Base-by-base conservation (phyloP, 2,113 vertebrate genomes). In the Eleginops maclovinus region DNA sequence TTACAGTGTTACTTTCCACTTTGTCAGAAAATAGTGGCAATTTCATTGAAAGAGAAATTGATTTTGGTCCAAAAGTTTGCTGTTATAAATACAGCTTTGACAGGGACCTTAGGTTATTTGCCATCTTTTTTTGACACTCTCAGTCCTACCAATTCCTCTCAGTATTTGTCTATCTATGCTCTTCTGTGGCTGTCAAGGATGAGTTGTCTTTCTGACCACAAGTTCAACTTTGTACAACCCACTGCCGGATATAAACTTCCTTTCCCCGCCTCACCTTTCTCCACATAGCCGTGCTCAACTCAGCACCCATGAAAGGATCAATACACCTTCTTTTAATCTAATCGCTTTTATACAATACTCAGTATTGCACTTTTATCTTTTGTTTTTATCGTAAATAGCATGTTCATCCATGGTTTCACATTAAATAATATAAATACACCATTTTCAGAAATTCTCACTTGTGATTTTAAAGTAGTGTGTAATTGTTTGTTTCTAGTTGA, bases 171-270 rank as follows among this genome's bases (percentile, higher is more conserved):
- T 26, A 24, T 62, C 36, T 74, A 41, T 28, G 40, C 24, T 63
- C 24, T 51, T 53, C 4, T 63, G 28, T 62, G 44, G 28, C 63
- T 77, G 31, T 71, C 58, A n/a, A 28, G 72, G 75, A 83, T 76
- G 64, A 81, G 62, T 36, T 62, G 72, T 84, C 60, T 58, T 55
- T 66, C 44, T 70, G 21, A 80, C 83, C 87, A 84, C 76, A 90
- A 83, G 79, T 89, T 88, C 63, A 85, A 60, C 87, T 87, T 75
- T 81, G 47, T 55, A 36, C 77, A 67, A 54, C 81, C 69, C 54
- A 73, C 54, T 31, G 60, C 46, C n/a, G 54, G 61, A 60, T 75
- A 80, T 83, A 22, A 40, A 17, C 43, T 31, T 1, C 59, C 24
- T 43, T 31, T 36, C n/a, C 1, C 53, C 24, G 28, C 56, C 36